Percentiles rank a stretch among this genome's conserved stretches.
Conservation (phyloP, 1,140 invertebrate species). For the Drosophila lacteicornis region DNA sequence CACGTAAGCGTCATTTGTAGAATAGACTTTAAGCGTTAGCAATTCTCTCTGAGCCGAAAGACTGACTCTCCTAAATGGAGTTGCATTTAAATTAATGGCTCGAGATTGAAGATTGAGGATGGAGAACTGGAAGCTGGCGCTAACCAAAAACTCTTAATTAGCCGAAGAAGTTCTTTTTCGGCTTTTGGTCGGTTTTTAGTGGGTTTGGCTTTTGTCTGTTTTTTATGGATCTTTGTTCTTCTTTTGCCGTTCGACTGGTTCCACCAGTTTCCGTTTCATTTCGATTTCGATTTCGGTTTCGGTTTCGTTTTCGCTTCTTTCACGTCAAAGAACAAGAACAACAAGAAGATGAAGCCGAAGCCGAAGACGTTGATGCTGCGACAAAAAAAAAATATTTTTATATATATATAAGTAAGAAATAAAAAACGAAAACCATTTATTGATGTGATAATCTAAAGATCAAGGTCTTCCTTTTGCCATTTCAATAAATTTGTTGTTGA, state of each 20-base stretch:
- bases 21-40: constrained; percentile 29
- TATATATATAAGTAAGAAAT: constrained; percentile 25
- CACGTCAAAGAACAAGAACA: constrained; percentile 57
- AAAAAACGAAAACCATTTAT: constrained; percentile 70
- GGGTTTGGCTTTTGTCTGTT: constrained; percentile 31
- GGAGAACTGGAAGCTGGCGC: constrained; percentile 32
- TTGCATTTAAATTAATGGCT: constrained; percentile 51
- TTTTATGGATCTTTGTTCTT: constrained; percentile 21
- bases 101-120: constrained; percentile 4
- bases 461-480: constrained; percentile 82
- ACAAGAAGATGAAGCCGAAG: constrained; percentile 38
- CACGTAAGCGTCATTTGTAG: constrained; percentile 64
- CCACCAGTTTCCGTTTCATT: constrained; percentile 69
- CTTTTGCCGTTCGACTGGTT: constrained; percentile 65
- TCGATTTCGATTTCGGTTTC: constrained; percentile 57
- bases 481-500: constrained; percentile 63
- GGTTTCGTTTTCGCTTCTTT: constrained; percentile 66
- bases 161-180: constrained; percentile 71
- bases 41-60: constrained; percentile 1
- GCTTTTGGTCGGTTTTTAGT: constrained; percentile 12
- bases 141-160: constrained; percentile 67
- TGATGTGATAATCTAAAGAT: constrained; percentile 83
- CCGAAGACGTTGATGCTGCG: constrained; percentile 44
- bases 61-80: constrained; percentile 29
- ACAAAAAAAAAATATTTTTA: constrained; percentile 39